Base-by-base conservation (phyloP, 92 coral and sea anemone genomes). In the Ricordea florida region DNA sequence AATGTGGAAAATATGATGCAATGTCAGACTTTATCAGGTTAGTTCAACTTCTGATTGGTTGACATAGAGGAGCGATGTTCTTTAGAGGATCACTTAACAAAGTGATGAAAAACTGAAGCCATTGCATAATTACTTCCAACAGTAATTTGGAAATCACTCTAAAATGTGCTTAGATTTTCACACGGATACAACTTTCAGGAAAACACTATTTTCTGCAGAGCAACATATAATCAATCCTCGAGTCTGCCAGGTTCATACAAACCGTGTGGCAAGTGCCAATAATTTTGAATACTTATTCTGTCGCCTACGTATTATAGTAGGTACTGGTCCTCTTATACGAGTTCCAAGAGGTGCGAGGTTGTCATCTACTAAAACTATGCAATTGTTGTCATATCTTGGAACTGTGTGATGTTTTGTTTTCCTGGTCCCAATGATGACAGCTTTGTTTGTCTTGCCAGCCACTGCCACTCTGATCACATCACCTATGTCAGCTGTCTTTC, bases 321-420 rank as follows among this genome's bases (percentile, higher is more conserved):
- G 99, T 74, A 96, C 80, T 28, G 99, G 99, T 0, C 97, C 99
- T 48, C 90, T 87, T 61, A 96, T 86, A 67, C 99, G 81, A 2
- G 99, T 96, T 10, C 99, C 99, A 6, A 96, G 85, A 10, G 99
- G 99, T 4, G 99, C 97, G 13, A 96, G 79, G 79, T 96, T 96
- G 15, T 96, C 99, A 69, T 96, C 99, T 1, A 96, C 93, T 27
- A 96, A 66, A 1, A 96, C 97, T 38, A 96, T 87, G 48, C 90
- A 89, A 55, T 96, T 96, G 38, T 89, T 92, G 66, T 96, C 99
- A 77, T 86, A 96, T 92, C 99, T 74, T 15, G 99, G 99, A 9
- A 96, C 71, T 9, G 94, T 92, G 40, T 96, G 92, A 52, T 92
- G 92, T 50, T 96, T 96, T 3, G 97, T 90, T 21, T 90, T 93